A percentile compares a stretch with the other conserved stretches of the same genome.
Evolutionary conservation across 2,797 vertebrate genomes (phyloP).

Genomic region (Chaunax sp.): DNA sequence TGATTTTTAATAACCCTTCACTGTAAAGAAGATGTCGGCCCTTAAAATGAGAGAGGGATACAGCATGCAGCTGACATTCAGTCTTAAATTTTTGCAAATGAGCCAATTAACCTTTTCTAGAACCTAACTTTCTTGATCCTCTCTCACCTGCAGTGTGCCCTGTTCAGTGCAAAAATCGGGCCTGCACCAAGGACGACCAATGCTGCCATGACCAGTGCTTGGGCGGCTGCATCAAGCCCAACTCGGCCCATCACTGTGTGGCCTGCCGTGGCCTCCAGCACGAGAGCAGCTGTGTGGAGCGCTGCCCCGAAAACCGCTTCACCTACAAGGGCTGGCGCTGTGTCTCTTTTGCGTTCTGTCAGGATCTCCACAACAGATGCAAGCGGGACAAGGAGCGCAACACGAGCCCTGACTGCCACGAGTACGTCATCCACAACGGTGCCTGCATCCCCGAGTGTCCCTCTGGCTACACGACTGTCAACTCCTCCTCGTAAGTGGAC

Average conservation of each 20-base stretch:
- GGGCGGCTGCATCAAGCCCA: conserved; percentile 88
- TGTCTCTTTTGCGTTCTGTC: conserved; percentile 91
- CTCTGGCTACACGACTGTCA: conserved; percentile 93
- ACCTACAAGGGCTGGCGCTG: conserved; percentile 95
- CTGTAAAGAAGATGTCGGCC: too few relatives aligned
- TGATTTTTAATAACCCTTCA: too few relatives aligned
- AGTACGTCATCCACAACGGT: conserved; percentile 92
- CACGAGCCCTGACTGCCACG: conserved; percentile 83
- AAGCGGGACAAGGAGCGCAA: conserved; percentile 69
- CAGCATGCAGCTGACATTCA: too few relatives aligned
- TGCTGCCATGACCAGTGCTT: conserved; percentile 95
- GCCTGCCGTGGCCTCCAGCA: conserved; percentile 91
- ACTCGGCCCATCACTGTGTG: conserved; percentile 85
- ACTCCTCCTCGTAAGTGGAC: conserved; percentile 91
- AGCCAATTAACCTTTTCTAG: not conserved
- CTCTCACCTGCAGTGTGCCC: conserved; percentile 88
- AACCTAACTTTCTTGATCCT: conserved; percentile 7
- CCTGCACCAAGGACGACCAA: conserved; percentile 87
- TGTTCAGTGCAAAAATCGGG: conserved; percentile 88
- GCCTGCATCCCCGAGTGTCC: conserved; percentile 94
- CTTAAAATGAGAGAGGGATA: too few relatives aligned
- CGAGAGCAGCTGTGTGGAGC: conserved; percentile 84
- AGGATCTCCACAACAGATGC: conserved; percentile 90
- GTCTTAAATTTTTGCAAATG: too few relatives aligned
- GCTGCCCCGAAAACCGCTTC: conserved; percentile 86